Base-by-base conservation (phyloP, 2,113 vertebrate species). In the Connochaetes taurinus region DNA sequence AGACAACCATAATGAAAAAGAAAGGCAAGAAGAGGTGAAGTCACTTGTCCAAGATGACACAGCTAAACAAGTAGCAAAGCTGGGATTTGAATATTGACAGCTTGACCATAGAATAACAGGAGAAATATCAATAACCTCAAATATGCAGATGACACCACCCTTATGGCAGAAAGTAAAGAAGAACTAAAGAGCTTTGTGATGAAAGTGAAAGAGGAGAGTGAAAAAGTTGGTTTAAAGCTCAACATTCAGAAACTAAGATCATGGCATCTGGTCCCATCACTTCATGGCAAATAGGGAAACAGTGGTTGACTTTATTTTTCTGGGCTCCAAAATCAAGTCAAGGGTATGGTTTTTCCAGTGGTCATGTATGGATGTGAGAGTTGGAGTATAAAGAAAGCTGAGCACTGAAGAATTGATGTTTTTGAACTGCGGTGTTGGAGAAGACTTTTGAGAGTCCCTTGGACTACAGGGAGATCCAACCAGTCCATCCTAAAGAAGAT, bases 31-130 rank as follows among this genome's bases (percentile, higher is more conserved):
- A 40, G 12, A 52, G 2, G 2, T 58, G 33, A 64, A 81, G 3
- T 67, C 17, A 67, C 2, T 78, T 76, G 1, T 84, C 17, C 2
- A 40, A 67, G 43, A 13, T 25, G 47, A 84, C 16, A 16, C 36
- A 16, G 7, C 3, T 45, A 83, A 14, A 43, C 21, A 78, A 64
- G 6, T 25, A 80, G 29, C 9, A 9, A 4, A 67, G 58, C 47
- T 80, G 17, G 21, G 5, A 57, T 43, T 60, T 58, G 23, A 83
- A 43, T 43, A 21, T 9, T 67, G n/a, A 62, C 8, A 10, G 1
- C 21, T 10, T 12, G 29, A 13, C n/a, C 23, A n/a, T 14, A 17
- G n/a, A 50, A 11, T 11, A 1, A 36, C 0, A 1, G 64, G 64
- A 36, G 33, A 67, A 67, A 67, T 67, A 21, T 36, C 33, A 19